Evolutionary conservation across 2,113 vertebrate genomes (phyloP), one percentile per base, ranked within the genome.

Genomic region (Lynx canadensis): DNA sequence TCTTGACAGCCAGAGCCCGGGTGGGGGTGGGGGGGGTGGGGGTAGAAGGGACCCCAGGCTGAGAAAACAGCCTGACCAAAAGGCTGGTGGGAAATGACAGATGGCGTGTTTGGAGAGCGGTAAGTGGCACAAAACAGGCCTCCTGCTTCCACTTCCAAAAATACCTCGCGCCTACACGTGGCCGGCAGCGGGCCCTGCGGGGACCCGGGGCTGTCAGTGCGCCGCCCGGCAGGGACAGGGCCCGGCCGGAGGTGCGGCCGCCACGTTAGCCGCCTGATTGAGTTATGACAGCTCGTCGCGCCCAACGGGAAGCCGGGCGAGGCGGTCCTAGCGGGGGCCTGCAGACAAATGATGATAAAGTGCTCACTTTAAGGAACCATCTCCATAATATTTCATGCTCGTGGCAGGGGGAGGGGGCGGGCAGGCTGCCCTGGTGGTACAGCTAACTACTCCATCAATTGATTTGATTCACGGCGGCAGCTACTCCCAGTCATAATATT

Each of bases 321-420:
- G 98, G 99, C 98, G 98, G 99, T 99, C 99, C 99, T 99, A 99
- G 99, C 97, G 98, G 95, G 98, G 98, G 98, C 98, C 99, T 98
- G 99, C 99, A 99, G 99, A 99, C 99, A 99, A 99, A 99, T 99
- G 99, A 99, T 99, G 99, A 99, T 99, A 99, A 99, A 99, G 99
- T 99, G 99, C 99, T 99, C 99, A 99, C 99, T 99, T 99, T 99
- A 99, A 99, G 99, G 99, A 99, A 99, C 99, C 99, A 99, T 99
- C 99, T 99, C 99, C 99, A 99, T 99, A 99, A 99, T 99, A 99
- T 99, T 99, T 99, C 99, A 99, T 99, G 99, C 99, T 99, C 98
- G 91, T 99, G 99, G 99, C 98, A 98, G 98, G 98, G 99, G 99
- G 99, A 98, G 98, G 99, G 98, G 99, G 99, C 98, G 98, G 99